phyloP scores from a whole-genome alignment of 2,888 invertebrate genomes.

The Rugalucina vietnamica region DNA sequence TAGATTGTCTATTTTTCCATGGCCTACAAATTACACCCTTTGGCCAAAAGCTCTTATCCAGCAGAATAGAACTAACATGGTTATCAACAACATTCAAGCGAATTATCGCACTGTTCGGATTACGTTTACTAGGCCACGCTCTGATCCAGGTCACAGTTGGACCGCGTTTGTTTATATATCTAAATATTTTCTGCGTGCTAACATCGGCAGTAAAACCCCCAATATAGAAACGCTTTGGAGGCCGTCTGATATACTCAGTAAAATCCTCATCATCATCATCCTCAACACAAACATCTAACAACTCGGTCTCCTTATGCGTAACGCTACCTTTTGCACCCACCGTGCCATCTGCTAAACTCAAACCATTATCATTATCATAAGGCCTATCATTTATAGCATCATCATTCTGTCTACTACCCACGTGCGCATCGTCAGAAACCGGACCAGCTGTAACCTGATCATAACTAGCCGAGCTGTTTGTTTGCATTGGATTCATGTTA shows the following conservation, averaged over 20 bases:
- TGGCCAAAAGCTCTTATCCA: conserved; percentile 21
- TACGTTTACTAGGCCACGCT: neutral
- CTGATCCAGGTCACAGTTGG: neutral
- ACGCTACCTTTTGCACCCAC: too few relatives aligned
- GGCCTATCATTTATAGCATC: too few relatives aligned
- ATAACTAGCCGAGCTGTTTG: too few relatives aligned
- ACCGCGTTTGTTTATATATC: neutral
- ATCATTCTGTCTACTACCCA: too few relatives aligned
- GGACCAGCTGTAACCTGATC: too few relatives aligned
- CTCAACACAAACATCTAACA: too few relatives aligned
- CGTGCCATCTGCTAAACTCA: too few relatives aligned
- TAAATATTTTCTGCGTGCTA: neutral
- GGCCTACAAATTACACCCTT: conserved; percentile 16
- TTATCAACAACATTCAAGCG: neutral
- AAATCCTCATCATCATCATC: neutral
- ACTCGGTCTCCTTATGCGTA: too few relatives aligned
- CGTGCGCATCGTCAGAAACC: too few relatives aligned
- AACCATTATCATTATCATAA: too few relatives aligned
- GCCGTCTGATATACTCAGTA: neutral
- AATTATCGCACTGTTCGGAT: neutral
- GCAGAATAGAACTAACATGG: neutral
- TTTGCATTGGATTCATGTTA: too few relatives aligned
- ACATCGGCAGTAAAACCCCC: neutral
- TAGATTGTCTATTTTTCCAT: neutral
- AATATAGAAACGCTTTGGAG: neutral